Conservation (phyloP, 2,797 vertebrate genomes). For the Myioborus melanocephalus region DNA sequence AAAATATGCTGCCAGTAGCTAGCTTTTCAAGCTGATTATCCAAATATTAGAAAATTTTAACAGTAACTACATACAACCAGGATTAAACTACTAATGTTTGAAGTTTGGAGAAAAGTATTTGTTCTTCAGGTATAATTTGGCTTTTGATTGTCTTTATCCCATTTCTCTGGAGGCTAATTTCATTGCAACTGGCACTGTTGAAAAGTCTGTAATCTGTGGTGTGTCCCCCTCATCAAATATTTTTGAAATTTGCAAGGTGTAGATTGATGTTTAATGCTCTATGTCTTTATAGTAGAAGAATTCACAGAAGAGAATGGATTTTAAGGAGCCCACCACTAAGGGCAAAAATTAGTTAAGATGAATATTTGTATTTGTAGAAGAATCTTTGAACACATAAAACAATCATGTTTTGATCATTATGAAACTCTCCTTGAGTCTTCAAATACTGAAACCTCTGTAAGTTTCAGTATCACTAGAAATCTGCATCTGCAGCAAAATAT, state of each 20-base stretch:
- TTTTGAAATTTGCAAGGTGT: slow-evolving; percentile 56
- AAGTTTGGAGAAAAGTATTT: not conserved
- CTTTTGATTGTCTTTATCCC: not conserved
- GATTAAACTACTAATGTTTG: not conserved
- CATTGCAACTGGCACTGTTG: not conserved
- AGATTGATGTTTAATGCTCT: slow-evolving; percentile 44
- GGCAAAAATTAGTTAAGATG: not conserved
- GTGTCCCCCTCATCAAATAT: not conserved
- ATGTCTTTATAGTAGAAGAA: slow-evolving; percentile 45
- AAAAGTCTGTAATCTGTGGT: not conserved
- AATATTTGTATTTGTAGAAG: not conserved
- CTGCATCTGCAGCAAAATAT: not conserved
- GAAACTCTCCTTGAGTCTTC: not conserved
- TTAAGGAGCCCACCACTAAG: slow-evolving; percentile 26
- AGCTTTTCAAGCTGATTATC: not conserved
- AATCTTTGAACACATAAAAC: not conserved
- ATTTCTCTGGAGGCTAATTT: not conserved
- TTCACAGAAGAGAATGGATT: slow-evolving; percentile 50
- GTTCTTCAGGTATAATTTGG: not conserved
- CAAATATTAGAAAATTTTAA: not conserved
- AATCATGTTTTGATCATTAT: not conserved
- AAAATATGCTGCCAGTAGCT: not conserved
- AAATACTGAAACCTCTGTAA: not conserved
- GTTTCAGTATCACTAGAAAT: slow-evolving; percentile 1
- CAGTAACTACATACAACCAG: not conserved